Conservation (phyloP, 2,797 vertebrate genomes). For the Chloroceryle inda region DNA sequence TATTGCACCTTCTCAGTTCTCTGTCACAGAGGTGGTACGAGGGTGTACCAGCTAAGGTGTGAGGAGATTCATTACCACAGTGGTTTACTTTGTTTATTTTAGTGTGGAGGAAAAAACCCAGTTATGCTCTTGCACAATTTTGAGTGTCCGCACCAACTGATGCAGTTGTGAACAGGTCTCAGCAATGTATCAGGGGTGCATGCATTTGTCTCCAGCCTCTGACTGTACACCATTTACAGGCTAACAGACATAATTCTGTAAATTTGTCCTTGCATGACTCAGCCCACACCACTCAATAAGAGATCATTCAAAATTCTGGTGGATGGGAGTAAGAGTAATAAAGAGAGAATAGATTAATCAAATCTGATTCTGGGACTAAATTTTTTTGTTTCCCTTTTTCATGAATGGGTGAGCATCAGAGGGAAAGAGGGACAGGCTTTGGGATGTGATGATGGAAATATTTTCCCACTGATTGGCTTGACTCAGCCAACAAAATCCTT, state of each 20-base stretch:
- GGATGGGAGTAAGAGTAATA: neutral
- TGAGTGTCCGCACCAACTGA: neutral
- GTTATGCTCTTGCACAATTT: neutral
- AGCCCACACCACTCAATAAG: neutral
- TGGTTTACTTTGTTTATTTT: neutral
- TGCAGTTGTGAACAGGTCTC: neutral
- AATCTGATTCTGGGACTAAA: neutral
- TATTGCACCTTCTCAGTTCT: neutral
- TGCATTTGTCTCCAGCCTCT: neutral
- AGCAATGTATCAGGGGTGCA: accelerated
- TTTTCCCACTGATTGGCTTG: neutral
- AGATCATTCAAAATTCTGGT: neutral
- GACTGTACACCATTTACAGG: neutral
- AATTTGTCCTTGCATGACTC: neutral
- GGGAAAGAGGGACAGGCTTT: neutral
- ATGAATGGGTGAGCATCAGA: neutral
- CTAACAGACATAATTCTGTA: neutral
- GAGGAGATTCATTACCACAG: neutral
- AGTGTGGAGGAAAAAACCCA: neutral
- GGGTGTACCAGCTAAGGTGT: neutral
- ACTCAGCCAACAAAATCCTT: neutral
- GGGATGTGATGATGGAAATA: neutral
- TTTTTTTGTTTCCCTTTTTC: neutral
- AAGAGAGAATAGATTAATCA: neutral
- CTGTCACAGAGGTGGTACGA: accelerated